These are phyloP conservation scores for Venturia canescens DNA, from an alignment of 1,140 invertebrate species.

Conservation along the genomic window DNA sequence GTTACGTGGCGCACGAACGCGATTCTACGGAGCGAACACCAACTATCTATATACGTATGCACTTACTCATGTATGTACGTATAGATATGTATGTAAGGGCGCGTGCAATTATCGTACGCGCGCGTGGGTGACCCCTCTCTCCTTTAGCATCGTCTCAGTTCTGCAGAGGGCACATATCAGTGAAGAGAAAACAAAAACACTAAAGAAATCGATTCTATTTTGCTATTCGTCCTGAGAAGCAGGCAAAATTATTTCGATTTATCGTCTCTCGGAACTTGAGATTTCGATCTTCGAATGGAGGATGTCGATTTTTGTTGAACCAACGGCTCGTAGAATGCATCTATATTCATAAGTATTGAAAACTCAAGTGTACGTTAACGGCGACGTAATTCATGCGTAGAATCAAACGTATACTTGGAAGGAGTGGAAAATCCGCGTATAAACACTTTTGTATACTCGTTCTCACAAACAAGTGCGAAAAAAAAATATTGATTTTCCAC, in stretches of 20 bases:
- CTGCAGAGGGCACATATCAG: constrained; percentile 9
- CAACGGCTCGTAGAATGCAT: not conserved
- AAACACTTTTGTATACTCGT: no score
- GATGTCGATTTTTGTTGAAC: not conserved
- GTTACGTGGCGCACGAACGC: constrained; percentile 35
- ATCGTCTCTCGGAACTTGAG: not conserved
- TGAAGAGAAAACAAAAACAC: constrained; percentile 9
- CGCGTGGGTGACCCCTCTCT: constrained; percentile 70
- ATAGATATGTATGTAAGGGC: constrained; percentile 41
- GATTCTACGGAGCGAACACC: constrained; percentile 43
- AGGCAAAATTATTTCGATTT: constrained; percentile 23
- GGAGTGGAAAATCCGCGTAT: no score
- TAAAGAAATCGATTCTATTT: constrained; percentile 16
- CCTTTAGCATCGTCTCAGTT: constrained; percentile 15
- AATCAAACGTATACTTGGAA: no score
- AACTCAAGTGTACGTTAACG: no score
- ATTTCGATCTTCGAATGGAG: no score
- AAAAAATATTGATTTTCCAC: no score
- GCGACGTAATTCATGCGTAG: no score
- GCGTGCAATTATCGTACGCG: constrained; percentile 77
- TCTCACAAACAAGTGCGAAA: no score
- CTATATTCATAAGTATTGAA: not conserved
- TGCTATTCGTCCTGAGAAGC: not conserved
- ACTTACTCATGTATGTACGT: not conserved
- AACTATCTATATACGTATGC: constrained; percentile 40